These are phyloP conservation scores for Zaprionus ornatus DNA, from an alignment of 1,140 invertebrate species.

Conservation along the genomic window DNA sequence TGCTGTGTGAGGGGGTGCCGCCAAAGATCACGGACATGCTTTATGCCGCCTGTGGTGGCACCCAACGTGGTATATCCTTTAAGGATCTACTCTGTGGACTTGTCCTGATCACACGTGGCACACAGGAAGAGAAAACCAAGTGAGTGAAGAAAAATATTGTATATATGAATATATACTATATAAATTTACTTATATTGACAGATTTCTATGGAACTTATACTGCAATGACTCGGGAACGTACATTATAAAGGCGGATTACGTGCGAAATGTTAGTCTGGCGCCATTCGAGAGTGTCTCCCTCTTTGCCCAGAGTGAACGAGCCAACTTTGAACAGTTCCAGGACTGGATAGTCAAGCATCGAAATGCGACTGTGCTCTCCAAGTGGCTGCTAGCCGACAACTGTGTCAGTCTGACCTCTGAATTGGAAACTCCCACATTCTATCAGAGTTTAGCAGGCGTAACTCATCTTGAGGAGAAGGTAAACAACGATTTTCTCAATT, in stretches of 20 bases:
- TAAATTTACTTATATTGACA: conserved; percentile 42
- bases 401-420: conserved; percentile 90
- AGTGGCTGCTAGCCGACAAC: conserved; percentile 91
- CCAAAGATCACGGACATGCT: conserved; percentile 90
- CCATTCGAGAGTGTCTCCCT: conserved; percentile 71
- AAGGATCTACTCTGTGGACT: conserved; percentile 93
- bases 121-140: conserved; percentile 93
- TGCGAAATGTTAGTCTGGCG: conserved; percentile 86
- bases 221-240: conserved; percentile 91
- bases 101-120: conserved; percentile 92
- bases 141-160: too few relatives aligned
- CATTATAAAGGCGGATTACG: conserved; percentile 90
- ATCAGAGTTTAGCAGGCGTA: conserved; percentile 95
- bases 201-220: conserved; percentile 94
- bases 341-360: conserved; percentile 89
- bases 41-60: conserved; percentile 92
- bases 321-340: conserved; percentile 89
- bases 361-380: conserved; percentile 91
- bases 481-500: not conserved
- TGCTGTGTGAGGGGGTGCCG: conserved; percentile 93
- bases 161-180: too few relatives aligned
- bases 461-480: conserved; percentile 90
- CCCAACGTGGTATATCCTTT: conserved; percentile 90
- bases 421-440: conserved; percentile 94
- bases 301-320: conserved; percentile 76